Conservation (phyloP, 1,140 invertebrate genomes). For the Cydia strobilella region DNA sequence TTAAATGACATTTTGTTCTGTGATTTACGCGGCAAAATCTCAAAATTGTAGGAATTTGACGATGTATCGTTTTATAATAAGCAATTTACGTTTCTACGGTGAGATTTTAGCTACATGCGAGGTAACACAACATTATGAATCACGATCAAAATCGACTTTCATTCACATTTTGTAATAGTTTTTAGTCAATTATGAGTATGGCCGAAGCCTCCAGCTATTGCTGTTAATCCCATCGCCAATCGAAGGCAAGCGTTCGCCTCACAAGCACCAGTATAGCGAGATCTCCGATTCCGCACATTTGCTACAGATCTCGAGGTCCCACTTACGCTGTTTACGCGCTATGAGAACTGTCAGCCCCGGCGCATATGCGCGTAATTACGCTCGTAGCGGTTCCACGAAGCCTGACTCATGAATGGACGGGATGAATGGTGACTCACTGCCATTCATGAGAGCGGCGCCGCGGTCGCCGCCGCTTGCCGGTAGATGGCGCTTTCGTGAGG, state of each 20-base stretch:
- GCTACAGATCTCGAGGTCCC: neutral
- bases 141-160: conserved; percentile 8
- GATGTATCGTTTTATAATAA: neutral
- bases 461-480: conserved; percentile 17
- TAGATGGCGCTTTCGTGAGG: conserved; percentile 47
- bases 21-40: neutral
- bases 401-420: conserved; percentile 12
- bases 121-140: conserved; percentile 6
- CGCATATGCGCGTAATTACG: conserved; percentile 14
- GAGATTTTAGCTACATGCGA: neutral
- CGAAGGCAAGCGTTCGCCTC: neutral
- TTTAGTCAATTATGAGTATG: neutral
- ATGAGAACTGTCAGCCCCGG: neutral
- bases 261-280: neutral
- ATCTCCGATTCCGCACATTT: neutral
- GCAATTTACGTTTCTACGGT: neutral
- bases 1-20: neutral
- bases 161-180: conserved; percentile 11
- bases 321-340: neutral
- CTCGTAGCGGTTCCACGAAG: conserved; percentile 15
- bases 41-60: neutral
- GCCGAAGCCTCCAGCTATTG: neutral
- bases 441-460: conserved; percentile 51
- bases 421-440: conserved; percentile 49
- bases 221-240: neutral